Evolutionary conservation across 2,797 vertebrate genomes (phyloP).

Genomic region (Bucorvus abyssinicus): DNA sequence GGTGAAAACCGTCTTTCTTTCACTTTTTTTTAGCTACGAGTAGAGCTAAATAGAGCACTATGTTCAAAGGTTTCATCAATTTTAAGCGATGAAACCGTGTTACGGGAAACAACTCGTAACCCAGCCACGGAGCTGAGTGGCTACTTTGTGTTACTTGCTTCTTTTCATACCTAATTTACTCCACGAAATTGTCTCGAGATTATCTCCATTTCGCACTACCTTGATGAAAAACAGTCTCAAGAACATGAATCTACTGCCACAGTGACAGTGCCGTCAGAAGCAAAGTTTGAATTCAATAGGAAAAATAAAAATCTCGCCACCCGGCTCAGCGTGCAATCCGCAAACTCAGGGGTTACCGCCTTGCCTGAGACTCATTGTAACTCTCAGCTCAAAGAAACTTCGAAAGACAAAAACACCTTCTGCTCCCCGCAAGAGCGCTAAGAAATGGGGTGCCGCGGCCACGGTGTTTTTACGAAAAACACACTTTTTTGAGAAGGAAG

Average conservation of each 20-base stretch:
- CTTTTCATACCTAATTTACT: background rate
- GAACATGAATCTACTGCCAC: background rate
- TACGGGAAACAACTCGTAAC: background rate
- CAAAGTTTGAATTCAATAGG: background rate
- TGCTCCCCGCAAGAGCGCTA: accelerated
- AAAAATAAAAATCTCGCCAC: background rate
- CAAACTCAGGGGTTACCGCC: background rate
- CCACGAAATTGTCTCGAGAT: accelerated
- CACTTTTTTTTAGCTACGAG: background rate
- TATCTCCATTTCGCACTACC: background rate
- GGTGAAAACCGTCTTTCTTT: background rate
- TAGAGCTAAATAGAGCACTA: background rate
- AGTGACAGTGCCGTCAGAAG: background rate
- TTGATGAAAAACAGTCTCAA: background rate
- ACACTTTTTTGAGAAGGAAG: background rate
- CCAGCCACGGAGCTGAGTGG: background rate
- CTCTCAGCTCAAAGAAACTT: background rate
- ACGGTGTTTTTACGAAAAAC: accelerated
- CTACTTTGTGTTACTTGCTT: conserved; percentile 1
- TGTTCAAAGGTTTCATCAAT: background rate
- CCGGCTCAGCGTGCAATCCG: accelerated
- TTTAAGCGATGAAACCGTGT: background rate
- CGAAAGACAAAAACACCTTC: accelerated
- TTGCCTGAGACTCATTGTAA: too few relatives aligned
- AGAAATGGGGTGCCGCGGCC: accelerated